A percentile compares a stretch with the other conserved stretches of the same genome.
These are phyloP conservation scores for Philereme transversata DNA, from an alignment of 2,888 invertebrate species.

Conservation along the genomic window DNA sequence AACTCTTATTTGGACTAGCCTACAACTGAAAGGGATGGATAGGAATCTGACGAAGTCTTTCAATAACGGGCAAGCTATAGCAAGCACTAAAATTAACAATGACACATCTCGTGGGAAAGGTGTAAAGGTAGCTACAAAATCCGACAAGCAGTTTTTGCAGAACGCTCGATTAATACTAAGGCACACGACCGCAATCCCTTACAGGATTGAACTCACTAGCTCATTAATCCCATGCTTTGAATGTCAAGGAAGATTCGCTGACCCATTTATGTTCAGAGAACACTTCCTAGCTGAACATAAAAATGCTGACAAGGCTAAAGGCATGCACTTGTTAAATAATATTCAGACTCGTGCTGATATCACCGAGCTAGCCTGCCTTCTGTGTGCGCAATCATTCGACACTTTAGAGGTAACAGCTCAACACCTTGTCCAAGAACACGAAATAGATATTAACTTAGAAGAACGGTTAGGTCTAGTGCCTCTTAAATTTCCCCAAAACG, in stretches of 20 bases:
- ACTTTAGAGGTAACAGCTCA: conserved; percentile 22
- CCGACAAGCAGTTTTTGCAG: neutral
- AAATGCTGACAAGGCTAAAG: conserved; percentile 26
- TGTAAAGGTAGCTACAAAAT: neutral
- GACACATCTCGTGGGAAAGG: neutral
- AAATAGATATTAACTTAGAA: conserved; percentile 17
- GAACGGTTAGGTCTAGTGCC: conserved; percentile 23
- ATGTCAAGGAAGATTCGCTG: conserved; percentile 17
- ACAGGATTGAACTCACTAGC: conserved; percentile 4
- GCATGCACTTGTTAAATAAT: conserved; percentile 20
- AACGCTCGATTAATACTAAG: conserved; percentile 20
- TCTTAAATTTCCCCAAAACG: conserved; percentile 13
- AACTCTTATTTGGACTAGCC: neutral
- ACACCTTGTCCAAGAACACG: conserved; percentile 25
- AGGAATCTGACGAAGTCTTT: neutral
- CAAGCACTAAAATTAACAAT: neutral
- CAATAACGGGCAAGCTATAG: neutral
- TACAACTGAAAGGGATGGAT: neutral
- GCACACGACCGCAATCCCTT: conserved; percentile 23
- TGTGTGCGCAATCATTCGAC: conserved; percentile 19
- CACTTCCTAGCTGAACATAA: conserved; percentile 34
- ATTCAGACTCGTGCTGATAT: conserved; percentile 30
- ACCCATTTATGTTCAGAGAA: conserved; percentile 29
- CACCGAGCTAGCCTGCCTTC: conserved; percentile 31
- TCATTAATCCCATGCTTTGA: conserved; percentile 17